Conservation (phyloP, 2,113 vertebrate genomes). For the Neodontobutis hainanensis region DNA sequence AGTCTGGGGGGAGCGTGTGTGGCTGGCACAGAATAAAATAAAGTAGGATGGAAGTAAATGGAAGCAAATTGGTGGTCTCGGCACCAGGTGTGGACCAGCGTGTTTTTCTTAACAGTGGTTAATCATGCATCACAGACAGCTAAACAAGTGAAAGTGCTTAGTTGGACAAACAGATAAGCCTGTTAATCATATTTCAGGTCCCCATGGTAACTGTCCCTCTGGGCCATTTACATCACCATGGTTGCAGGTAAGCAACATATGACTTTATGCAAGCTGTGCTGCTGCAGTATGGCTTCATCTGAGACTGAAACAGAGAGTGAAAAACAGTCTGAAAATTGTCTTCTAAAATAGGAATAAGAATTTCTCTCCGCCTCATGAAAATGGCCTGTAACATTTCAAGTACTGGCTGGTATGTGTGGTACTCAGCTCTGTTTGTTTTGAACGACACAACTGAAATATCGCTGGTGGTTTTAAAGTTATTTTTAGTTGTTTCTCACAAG, state of each 20-base stretch:
- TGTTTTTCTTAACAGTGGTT: constrained; percentile 28
- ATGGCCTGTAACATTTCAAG: constrained; percentile 21
- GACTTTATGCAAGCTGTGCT: constrained; percentile 29
- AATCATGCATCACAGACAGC: constrained; percentile 46
- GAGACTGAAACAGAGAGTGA: constrained; percentile 3
- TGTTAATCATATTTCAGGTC: constrained; percentile 61
- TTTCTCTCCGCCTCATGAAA: constrained; percentile 50
- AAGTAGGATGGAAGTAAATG: constrained; percentile 15
- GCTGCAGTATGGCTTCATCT: constrained; percentile 26
- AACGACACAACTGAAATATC: constrained; percentile 54
- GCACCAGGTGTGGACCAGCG: constrained; percentile 37
- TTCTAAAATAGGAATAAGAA: constrained; percentile 57
- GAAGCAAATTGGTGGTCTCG: constrained; percentile 29
- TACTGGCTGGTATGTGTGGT: constrained; percentile 30
- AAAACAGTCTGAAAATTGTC: constrained; percentile 23
- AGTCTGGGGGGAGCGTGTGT: constrained; percentile 14
- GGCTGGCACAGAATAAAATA: constrained; percentile 6
- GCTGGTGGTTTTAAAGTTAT: constrained; percentile 48
- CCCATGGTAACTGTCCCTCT: constrained; percentile 57
- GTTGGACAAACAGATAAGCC: constrained; percentile 60
- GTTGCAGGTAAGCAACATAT: constrained; percentile 54
- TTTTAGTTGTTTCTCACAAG: constrained; percentile 60
- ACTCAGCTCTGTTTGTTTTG: constrained; percentile 60
- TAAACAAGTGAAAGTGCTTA: constrained; percentile 52
- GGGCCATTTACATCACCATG: constrained; percentile 40